A percentile compares a stretch with the other conserved stretches of the same genome.
Evolutionary conservation across 2,113 vertebrate species (phyloP).

Genomic region (Rhinolophus ferrumequinum): DNA sequence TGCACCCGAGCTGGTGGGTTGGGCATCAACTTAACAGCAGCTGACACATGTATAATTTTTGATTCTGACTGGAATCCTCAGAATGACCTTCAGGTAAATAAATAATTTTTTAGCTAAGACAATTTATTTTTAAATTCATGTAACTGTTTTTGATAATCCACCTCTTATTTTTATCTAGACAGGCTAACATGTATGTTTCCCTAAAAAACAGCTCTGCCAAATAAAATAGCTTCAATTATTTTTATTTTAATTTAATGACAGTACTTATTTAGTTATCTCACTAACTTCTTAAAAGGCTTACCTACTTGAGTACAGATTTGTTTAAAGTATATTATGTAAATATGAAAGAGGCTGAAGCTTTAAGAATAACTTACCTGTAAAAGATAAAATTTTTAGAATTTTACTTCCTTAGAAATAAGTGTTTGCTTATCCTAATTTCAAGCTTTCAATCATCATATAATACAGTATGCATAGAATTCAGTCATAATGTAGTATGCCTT

Average conservation of each 20-base stretch:
- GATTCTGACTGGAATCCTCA: constrained; percentile 99
- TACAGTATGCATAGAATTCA: background rate
- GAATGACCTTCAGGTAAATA: constrained; percentile 96
- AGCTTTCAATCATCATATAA: background rate
- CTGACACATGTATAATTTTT: constrained; percentile 99
- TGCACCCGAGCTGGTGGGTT: constrained; percentile 97
- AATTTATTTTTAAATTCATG: background rate
- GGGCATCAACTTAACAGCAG: constrained; percentile 98
- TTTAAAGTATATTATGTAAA: background rate
- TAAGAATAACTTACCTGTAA: background rate
- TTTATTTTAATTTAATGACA: constrained; percentile 40
- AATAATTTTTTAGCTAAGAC: background rate
- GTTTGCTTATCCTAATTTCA: constrained; percentile 1
- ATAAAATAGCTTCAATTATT: constrained; percentile 49
- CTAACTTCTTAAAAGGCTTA: background rate
- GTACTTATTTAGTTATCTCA: background rate
- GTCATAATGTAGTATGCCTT: background rate
- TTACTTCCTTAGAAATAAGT: constrained; percentile 20
- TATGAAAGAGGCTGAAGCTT: background rate
- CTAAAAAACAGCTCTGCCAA: background rate
- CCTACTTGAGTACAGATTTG: background rate
- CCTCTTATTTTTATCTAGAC: constrained; percentile 10
- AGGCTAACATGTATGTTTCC: background rate
- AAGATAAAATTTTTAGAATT: background rate
- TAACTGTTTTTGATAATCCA: background rate